Conservation (phyloP, 2,797 vertebrate species). For the Hoplostethus atlanticus region DNA sequence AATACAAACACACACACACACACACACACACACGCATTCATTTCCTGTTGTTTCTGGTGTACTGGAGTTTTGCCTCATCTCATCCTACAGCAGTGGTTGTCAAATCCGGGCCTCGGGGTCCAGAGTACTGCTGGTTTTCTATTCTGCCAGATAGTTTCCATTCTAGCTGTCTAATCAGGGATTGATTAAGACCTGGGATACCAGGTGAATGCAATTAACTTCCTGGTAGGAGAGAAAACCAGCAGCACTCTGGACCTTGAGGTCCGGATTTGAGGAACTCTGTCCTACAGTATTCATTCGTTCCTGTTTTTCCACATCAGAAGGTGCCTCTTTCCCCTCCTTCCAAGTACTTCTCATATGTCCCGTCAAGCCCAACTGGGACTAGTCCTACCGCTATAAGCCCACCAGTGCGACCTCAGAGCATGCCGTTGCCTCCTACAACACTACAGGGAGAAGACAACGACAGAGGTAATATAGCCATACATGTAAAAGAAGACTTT, state of each 20-base stretch:
- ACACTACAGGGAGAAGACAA: slow-evolving; percentile 48
- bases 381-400: slow-evolving; percentile 25
- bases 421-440: slow-evolving; percentile 58
- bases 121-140: too few species aligned
- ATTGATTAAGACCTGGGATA: too few species aligned
- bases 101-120: too few species aligned
- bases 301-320: slow-evolving; percentile 51
- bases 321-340: slow-evolving; percentile 52
- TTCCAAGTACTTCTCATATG: slow-evolving; percentile 64
- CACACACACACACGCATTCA: not conserved
- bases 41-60: not conserved
- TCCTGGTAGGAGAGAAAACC: too few species aligned
- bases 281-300: not conserved
- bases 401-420: slow-evolving; percentile 45
- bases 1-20: not conserved
- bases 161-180: too few species aligned
- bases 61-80: not conserved
- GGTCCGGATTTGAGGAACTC: too few species aligned
- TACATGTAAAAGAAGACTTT: not conserved
- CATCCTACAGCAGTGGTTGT: too few species aligned
- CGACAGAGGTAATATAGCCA: slow-evolving; percentile 66
- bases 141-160: too few species aligned
- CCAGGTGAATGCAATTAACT: too few species aligned
- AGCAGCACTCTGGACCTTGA: too few species aligned
- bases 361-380: slow-evolving; percentile 40